Base-by-base conservation (phyloP, 2,888 invertebrate species). In the Heliconius ismenius region DNA sequence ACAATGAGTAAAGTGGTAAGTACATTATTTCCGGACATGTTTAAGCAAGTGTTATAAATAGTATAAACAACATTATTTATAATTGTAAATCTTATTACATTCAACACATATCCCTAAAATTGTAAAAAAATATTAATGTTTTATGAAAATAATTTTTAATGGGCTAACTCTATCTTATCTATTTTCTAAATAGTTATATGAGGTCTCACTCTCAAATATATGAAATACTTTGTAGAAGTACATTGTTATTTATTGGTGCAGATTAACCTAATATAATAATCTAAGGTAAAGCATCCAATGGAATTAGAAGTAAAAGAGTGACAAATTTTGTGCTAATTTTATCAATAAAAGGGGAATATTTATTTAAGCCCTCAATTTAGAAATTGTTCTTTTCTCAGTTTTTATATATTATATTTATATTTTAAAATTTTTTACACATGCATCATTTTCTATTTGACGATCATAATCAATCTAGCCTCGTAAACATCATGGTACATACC, bases 401-500 rank as follows among this genome's bases (percentile, higher is more conserved):
- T 36, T 21, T 4, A 43, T 67, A 39, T n/a, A 7, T 26, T 62
- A 32, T 65, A 36, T 65, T 64, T 13, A 67, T 24, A 67, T 3
- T 67, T 39, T 24, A n/a, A 58, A 58, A 69, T 54, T 68, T 76
- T 68, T 78, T 74, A 79, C 76, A 87, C 91, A 93, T 93, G 92
- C 92, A 92, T 82, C 80, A 70, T 81, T 39, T 36, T 82, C 81
- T 83, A 81, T 85, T 84, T 85, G 62, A 63, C 43, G 83, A 84
- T 84, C 82, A 82, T 83, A 84, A 86, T 87, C 91, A 84, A 86
- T 87, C 91, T 92, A 93, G 89, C 91, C 90, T 89, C 88, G 87
- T 88, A 88, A 76, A 76, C 76, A 76, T 72, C 76, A 76, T 72
- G n/a, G 76, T 94, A 94, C 93, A 89, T 94, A 94, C 94, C 94